Evolutionary conservation across 1,140 invertebrate genomes (phyloP).

Genomic region (Amphibalanus amphitrite): DNA sequence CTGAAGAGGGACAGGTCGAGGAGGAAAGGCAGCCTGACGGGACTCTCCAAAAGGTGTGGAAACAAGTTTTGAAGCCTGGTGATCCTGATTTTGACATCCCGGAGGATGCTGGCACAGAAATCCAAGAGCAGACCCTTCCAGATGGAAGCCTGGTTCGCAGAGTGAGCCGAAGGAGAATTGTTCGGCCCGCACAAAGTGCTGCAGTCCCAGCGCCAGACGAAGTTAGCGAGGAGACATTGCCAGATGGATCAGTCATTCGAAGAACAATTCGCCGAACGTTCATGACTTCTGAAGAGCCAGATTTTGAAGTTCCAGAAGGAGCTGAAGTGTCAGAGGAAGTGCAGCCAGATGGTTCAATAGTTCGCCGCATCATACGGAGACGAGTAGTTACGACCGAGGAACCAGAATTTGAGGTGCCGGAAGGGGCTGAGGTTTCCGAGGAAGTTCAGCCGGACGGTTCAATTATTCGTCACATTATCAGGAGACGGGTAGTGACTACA

Average conservation of each 20-base stretch:
- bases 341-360: neutral
- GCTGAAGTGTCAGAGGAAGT: neutral
- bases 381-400: neutral
- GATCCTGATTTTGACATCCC: neutral
- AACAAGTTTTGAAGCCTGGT: neutral
- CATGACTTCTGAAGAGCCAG: too few relatives aligned
- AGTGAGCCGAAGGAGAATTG: neutral
- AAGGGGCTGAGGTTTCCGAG: neutral
- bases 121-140: neutral
- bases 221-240: too few relatives aligned
- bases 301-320: neutral
- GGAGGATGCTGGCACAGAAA: neutral
- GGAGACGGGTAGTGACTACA: neutral
- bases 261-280: too few relatives aligned
- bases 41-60: neutral
- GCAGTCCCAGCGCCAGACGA: too few relatives aligned
- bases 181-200: neutral
- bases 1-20: neutral
- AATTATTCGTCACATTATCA: neutral
- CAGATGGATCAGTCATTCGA: too few relatives aligned
- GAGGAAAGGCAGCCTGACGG: neutral
- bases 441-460: neutral
- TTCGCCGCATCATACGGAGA: neutral
- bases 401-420: neutral
- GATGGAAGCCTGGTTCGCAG: neutral